Conservation (phyloP, 2,797 vertebrate species). For the Anniella stebbinsi region DNA sequence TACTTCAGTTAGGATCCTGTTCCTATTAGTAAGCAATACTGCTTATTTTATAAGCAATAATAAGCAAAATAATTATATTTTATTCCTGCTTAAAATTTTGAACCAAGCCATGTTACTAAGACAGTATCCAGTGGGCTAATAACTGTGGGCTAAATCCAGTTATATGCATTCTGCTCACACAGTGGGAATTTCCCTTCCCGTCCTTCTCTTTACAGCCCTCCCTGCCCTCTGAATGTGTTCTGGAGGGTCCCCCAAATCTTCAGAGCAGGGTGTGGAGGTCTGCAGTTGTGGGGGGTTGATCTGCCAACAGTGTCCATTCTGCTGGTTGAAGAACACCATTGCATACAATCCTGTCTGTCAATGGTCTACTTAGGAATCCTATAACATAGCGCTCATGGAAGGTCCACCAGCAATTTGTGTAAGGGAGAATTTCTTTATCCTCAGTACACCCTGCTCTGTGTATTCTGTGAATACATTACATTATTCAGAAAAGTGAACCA, state of each 20-base stretch:
- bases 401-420: not conserved
- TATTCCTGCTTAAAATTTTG: not conserved
- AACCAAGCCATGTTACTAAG: not conserved
- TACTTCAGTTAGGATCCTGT: not conserved
- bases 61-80: not conserved
- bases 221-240: too few species aligned
- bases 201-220: too few species aligned
- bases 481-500: not conserved
- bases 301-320: too few species aligned
- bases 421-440: not conserved
- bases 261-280: too few species aligned
- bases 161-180: too few species aligned
- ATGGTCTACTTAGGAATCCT: not conserved
- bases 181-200: too few species aligned
- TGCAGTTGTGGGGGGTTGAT: too few species aligned
- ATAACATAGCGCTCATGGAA: not conserved
- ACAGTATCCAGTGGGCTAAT: not conserved
- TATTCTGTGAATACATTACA: not conserved
- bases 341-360: too few species aligned
- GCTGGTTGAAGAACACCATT: too few species aligned
- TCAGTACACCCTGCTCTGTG: not conserved
- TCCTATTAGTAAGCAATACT: not conserved
- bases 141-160: not conserved
- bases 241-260: too few species aligned
- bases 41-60: not conserved